Evolutionary conservation across 2,888 invertebrate species (phyloP).

Genomic region (Tipula confusa): DNA sequence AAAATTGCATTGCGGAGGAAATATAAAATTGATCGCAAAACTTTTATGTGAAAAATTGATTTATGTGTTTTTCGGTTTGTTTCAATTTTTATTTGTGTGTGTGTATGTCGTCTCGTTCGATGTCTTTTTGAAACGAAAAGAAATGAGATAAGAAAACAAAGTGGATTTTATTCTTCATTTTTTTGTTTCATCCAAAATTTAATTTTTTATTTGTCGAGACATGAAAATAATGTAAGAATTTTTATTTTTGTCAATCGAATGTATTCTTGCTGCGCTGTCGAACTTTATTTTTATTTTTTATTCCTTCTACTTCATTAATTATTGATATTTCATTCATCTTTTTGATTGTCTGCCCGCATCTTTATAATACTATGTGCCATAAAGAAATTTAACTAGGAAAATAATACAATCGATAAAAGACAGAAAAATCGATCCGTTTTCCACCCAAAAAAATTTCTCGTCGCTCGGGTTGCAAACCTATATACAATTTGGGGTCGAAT

Average conservation of each 20-base stretch:
- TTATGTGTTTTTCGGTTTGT: not conserved
- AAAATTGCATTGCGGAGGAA: not conserved
- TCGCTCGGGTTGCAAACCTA: not conserved
- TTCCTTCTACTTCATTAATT: constrained; percentile 8
- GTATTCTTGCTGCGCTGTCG: not conserved
- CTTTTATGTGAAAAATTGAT: constrained; percentile 20
- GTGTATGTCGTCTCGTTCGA: not conserved
- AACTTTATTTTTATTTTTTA: too few relatives aligned
- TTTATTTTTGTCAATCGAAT: not conserved
- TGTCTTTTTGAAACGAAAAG: not conserved
- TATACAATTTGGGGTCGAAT: not conserved
- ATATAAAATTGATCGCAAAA: not conserved
- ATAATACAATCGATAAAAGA: not conserved
- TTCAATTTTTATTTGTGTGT: not conserved
- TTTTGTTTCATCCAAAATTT: not conserved
- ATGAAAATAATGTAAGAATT: not conserved
- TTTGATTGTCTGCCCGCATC: not conserved
- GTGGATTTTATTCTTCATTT: not conserved
- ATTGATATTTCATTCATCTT: constrained; percentile 8
- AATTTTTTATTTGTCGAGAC: not conserved
- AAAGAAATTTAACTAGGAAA: not conserved
- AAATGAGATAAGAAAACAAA: not conserved
- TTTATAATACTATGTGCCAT: not conserved
- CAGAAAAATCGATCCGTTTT: not conserved
- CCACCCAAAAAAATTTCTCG: not conserved